Conservation (phyloP, 2,888 invertebrate genomes). For the Eugnorisma glareosa region DNA sequence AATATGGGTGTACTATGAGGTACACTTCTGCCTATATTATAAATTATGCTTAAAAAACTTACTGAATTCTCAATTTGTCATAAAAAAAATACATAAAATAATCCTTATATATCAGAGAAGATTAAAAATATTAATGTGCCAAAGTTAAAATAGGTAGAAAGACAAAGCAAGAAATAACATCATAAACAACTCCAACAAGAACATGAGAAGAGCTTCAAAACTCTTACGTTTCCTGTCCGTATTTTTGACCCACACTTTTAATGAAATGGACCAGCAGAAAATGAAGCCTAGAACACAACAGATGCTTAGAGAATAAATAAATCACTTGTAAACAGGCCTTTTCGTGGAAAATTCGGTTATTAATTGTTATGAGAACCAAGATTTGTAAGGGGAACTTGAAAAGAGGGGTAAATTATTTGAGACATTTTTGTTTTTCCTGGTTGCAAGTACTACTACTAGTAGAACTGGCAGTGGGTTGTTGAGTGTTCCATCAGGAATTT, state of each 20-base stretch:
- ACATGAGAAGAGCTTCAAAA: background rate
- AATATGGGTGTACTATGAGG: too few relatives aligned
- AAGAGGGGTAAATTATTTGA: slow-evolving; percentile 2
- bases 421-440: background rate
- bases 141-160: background rate
- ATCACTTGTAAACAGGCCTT: slow-evolving; percentile 61
- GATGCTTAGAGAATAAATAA: slow-evolving; percentile 67
- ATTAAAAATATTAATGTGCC: background rate
- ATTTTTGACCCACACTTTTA: slow-evolving; percentile 9
- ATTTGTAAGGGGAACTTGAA: slow-evolving; percentile 14
- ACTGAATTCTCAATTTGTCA: too few relatives aligned
- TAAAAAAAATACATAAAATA: too few relatives aligned
- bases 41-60: too few relatives aligned
- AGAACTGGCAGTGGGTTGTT: background rate
- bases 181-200: background rate
- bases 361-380: slow-evolving; percentile 33
- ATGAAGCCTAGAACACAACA: slow-evolving; percentile 39
- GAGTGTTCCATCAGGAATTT: too few relatives aligned
- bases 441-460: background rate
- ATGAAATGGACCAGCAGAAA: slow-evolving; percentile 26
- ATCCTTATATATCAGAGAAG: too few relatives aligned
- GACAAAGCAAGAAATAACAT: background rate
- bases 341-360: slow-evolving; percentile 39
- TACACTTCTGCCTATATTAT: too few relatives aligned
- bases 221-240: background rate